Conservation (phyloP, 2,888 invertebrate genomes). For the Penaeus monodon region DNA sequence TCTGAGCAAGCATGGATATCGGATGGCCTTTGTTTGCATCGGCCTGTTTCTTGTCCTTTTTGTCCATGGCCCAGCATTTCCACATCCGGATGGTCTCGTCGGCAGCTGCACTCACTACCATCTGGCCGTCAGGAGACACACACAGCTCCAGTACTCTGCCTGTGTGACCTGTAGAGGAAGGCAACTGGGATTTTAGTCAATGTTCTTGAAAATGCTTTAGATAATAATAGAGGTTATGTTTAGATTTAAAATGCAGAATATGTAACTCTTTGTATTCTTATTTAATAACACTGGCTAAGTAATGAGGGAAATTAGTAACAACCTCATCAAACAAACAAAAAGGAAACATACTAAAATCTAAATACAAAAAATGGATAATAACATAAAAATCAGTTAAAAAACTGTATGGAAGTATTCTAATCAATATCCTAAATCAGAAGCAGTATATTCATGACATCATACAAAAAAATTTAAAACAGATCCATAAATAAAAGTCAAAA, state of each 20-base stretch:
- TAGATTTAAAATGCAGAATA: background rate
- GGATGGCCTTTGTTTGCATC: conserved; percentile 42
- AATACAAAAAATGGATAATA: too few species aligned
- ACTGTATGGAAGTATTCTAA: too few species aligned
- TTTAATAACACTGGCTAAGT: too few species aligned
- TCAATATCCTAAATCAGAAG: too few species aligned
- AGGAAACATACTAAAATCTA: too few species aligned
- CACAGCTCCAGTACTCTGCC: conserved; percentile 90
- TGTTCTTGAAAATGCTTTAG: background rate
- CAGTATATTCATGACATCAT: too few species aligned
- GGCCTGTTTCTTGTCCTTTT: conserved; percentile 75
- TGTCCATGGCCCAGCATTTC: conserved; percentile 92
- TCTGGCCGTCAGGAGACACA: conserved; percentile 93
- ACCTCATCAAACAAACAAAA: too few species aligned
- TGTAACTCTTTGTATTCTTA: too few species aligned
- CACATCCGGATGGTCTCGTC: conserved; percentile 96
- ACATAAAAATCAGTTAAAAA: too few species aligned
- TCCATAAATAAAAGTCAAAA: background rate
- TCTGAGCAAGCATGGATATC: conserved; percentile 42
- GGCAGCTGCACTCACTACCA: conserved; percentile 93
- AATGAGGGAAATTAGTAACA: too few species aligned
- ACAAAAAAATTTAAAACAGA: background rate
- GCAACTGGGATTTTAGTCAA: conserved; percentile 11
- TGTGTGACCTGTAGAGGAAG: conserved; percentile 79
- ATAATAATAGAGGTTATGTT: background rate